A percentile compares a stretch with the other conserved stretches of the same genome.
phyloP scores from a whole-genome alignment of 2,797 vertebrate species.

The Cyprinodon diabolis region DNA sequence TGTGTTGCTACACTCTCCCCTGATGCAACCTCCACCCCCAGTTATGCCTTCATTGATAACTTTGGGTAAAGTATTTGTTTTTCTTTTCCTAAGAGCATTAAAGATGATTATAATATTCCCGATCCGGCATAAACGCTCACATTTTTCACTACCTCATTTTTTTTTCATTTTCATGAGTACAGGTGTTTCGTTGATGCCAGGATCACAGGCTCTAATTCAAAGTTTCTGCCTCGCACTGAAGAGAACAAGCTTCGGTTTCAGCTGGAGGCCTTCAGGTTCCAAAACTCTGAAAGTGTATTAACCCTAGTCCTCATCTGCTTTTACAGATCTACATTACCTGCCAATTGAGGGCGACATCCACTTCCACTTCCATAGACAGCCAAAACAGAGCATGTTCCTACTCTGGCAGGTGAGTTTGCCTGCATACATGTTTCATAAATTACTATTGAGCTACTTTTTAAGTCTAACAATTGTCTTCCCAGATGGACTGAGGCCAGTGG shows the following conservation, averaged over 20 bases:
- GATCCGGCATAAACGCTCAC: neutral
- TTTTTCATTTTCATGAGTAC: neutral
- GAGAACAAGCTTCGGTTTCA: slow-evolving; percentile 65
- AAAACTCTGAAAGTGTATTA: slow-evolving; percentile 16
- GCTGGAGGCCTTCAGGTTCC: slow-evolving; percentile 78
- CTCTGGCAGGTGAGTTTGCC: slow-evolving; percentile 44
- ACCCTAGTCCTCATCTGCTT: neutral
- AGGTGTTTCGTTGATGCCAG: slow-evolving; percentile 75
- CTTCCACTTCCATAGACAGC: neutral
- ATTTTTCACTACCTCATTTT: neutral
- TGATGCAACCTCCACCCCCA: slow-evolving; percentile 41
- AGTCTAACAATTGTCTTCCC: neutral
- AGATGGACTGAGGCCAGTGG: slow-evolving; percentile 72
- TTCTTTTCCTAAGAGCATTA: neutral
- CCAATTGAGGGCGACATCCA: slow-evolving; percentile 65
- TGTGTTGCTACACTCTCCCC: slow-evolving; percentile 64
- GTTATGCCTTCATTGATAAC: slow-evolving; percentile 72
- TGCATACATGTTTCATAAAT: neutral
- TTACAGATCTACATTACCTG: slow-evolving; percentile 78
- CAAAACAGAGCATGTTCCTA: slow-evolving; percentile 77
- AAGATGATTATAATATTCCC: neutral
- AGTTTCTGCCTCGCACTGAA: slow-evolving; percentile 51
- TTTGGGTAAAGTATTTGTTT: slow-evolving; percentile 55
- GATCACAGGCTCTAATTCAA: slow-evolving; percentile 65
- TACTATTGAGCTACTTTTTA: neutral